These are phyloP conservation scores for Chloropsis cyanopogon DNA, from an alignment of 2,113 vertebrate species.

Conservation along the genomic window DNA sequence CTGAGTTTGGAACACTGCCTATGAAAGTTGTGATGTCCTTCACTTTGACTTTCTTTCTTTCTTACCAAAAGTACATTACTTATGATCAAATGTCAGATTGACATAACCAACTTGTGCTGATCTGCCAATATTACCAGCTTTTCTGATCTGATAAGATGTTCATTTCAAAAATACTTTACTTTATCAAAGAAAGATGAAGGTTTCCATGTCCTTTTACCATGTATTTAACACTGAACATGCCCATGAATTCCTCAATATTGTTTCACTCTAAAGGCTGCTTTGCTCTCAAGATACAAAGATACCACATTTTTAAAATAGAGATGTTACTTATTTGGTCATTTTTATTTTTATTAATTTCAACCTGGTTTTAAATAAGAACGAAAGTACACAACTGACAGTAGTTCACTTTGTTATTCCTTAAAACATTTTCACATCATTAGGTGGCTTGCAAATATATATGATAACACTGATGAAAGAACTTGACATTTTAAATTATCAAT, in stretches of 20 bases:
- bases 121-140: conserved; percentile 48
- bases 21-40: conserved; percentile 36
- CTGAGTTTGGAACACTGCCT: neutral
- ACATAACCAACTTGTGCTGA: conserved; percentile 28
- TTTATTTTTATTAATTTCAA: neutral
- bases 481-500: neutral
- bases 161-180: conserved; percentile 38
- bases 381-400: neutral
- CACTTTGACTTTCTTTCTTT: conserved; percentile 33
- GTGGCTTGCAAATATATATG: neutral
- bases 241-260: neutral
- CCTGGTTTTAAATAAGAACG: neutral
- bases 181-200: conserved; percentile 56
- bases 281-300: neutral
- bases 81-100: conserved; percentile 52
- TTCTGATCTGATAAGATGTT: conserved; percentile 48
- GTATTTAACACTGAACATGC: neutral
- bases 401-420: neutral
- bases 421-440: neutral
- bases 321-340: neutral
- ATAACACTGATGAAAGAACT: neutral
- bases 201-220: conserved; percentile 16
- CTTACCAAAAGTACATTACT: conserved; percentile 18
- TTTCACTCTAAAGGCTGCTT: neutral
- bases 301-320: neutral